Percentiles rank a stretch among this genome's conserved stretches.
Conservation (phyloP, 2,797 vertebrate genomes). For the Oceanodroma leucorhoa region DNA sequence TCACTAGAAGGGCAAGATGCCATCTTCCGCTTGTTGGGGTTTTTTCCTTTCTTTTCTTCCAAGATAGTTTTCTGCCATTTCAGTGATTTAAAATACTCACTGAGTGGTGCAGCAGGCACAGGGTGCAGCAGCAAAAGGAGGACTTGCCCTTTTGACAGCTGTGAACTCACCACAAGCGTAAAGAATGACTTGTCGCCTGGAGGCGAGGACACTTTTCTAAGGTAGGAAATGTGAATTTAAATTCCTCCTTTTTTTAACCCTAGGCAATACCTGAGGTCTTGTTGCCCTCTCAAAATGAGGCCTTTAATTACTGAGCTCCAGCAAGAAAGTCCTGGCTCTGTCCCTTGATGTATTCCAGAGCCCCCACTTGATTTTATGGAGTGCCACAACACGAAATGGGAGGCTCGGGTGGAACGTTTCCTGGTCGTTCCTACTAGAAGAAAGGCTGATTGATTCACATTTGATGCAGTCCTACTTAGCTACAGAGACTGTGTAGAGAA, state of each 20-base stretch:
- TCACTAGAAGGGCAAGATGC: background rate
- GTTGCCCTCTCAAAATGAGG: background rate
- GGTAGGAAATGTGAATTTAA: background rate
- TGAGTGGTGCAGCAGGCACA: background rate
- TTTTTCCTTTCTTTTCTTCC: background rate
- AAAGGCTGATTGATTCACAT: background rate
- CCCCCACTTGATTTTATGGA: background rate
- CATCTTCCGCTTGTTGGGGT: background rate
- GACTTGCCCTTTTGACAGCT: background rate
- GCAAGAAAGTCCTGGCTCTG: background rate
- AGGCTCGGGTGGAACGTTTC: background rate
- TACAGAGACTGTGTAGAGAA: background rate
- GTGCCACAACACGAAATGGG: background rate
- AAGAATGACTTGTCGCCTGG: background rate
- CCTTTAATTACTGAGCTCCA: background rate
- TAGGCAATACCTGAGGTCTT: background rate
- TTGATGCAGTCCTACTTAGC: background rate
- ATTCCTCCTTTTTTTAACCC: background rate
- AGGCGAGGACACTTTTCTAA: background rate
- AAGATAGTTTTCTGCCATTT: background rate
- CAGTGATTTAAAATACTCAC: background rate
- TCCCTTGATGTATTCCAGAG: background rate
- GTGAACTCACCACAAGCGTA: background rate
- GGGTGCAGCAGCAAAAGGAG: background rate
- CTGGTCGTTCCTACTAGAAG: background rate